A percentile compares a stretch with the other conserved stretches of the same genome.
phyloP scores from a whole-genome alignment of 2,888 invertebrate genomes.

The Chirona hameri region DNA sequence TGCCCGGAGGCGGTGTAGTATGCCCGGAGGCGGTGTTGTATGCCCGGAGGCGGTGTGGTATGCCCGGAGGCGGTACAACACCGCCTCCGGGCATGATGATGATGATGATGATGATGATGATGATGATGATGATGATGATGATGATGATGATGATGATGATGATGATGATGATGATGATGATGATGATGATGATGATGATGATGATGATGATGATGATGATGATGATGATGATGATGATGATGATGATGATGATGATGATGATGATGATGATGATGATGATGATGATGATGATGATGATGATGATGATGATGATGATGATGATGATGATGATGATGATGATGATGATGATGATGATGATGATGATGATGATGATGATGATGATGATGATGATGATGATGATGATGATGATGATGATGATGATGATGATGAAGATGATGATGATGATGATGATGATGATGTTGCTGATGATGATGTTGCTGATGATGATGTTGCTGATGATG shows the following conservation, averaged over 20 bases:
- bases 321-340: constrained; percentile 22
- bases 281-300: constrained; percentile 22
- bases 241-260: constrained; percentile 22
- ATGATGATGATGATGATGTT: too few species aligned
- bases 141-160: constrained; percentile 22
- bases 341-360: constrained; percentile 22
- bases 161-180: constrained; percentile 22
- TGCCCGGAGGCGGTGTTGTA: too few species aligned
- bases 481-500: too few species aligned
- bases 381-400: constrained; percentile 22
- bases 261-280: constrained; percentile 22
- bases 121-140: constrained; percentile 22
- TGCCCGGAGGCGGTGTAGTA: too few species aligned
- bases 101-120: constrained; percentile 1
- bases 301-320: constrained; percentile 22
- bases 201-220: constrained; percentile 22
- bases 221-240: constrained; percentile 22
- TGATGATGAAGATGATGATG: constrained; percentile 10
- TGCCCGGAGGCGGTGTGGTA: too few species aligned
- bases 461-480: too few species aligned
- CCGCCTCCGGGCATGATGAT: background rate
- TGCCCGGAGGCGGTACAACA: background rate
- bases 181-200: constrained; percentile 22
- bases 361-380: constrained; percentile 22
- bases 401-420: constrained; percentile 22